Conservation (phyloP, 2,888 invertebrate species). For the Tholera decimalis region DNA sequence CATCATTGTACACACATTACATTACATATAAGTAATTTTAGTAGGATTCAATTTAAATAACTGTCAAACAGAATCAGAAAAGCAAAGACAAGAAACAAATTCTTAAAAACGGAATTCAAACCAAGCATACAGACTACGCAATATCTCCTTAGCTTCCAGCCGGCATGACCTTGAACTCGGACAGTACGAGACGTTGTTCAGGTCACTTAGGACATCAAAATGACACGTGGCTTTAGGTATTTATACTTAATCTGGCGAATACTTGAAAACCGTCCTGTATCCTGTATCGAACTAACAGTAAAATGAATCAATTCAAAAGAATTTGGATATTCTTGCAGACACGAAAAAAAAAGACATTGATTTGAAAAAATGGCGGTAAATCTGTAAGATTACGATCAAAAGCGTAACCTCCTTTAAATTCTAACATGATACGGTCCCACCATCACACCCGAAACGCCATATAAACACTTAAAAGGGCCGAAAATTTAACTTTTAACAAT, state of each 20-base stretch:
- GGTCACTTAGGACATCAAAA: slow-evolving; percentile 5
- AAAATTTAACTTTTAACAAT: slow-evolving; percentile 59
- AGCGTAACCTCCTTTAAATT: slow-evolving; percentile 38
- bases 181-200: neutral
- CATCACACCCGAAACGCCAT: slow-evolving; percentile 47
- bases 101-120: neutral
- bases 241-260: neutral
- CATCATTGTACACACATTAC: too few relatives aligned
- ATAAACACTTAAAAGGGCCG: slow-evolving; percentile 44
- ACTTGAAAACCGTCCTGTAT: neutral
- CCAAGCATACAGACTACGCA: neutral
- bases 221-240: slow-evolving; percentile 1
- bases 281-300: slow-evolving; percentile 7
- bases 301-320: neutral
- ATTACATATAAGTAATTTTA: too few relatives aligned
- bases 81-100: neutral
- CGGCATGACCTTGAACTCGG: slow-evolving; percentile 49
- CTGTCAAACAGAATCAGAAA: slow-evolving; percentile 9
- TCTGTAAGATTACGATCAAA: slow-evolving; percentile 29
- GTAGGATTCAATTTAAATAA: neutral
- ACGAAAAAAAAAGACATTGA: neutral
- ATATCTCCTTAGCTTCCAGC: slow-evolving; percentile 27
- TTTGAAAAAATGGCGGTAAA: slow-evolving; percentile 36
- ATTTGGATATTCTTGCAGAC: neutral
- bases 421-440: slow-evolving; percentile 29